Percentiles rank a stretch among this genome's conserved stretches.
Evolutionary conservation across 2,888 invertebrate species (phyloP).

Genomic region (Agrochola macilenta): DNA sequence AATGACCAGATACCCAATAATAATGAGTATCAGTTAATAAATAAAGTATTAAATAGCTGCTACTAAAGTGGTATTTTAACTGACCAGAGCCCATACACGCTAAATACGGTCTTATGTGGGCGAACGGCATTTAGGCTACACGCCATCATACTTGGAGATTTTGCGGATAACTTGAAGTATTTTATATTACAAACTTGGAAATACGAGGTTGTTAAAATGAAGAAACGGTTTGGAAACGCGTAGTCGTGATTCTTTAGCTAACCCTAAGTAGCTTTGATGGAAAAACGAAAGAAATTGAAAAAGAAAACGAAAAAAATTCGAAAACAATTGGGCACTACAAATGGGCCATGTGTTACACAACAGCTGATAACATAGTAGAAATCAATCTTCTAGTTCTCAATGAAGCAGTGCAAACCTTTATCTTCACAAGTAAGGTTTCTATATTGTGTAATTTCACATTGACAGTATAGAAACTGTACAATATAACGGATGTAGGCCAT

Average conservation of each 20-base stretch:
- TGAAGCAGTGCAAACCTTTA: slow-evolving; percentile 42
- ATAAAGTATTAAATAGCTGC: slow-evolving; percentile 55
- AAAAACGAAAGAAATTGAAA: slow-evolving; percentile 28
- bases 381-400: slow-evolving; percentile 15
- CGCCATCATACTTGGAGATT: slow-evolving; percentile 76
- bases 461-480: slow-evolving; percentile 55
- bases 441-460: slow-evolving; percentile 60
- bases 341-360: slow-evolving; percentile 3
- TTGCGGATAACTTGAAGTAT: slow-evolving; percentile 79
- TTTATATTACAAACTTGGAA: slow-evolving; percentile 79
- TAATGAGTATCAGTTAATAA: slow-evolving; percentile 37
- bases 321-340: slow-evolving; percentile 24
- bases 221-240: slow-evolving; percentile 53
- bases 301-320: slow-evolving; percentile 3
- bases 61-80: slow-evolving; percentile 68
- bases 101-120: slow-evolving; percentile 83
- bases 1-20: slow-evolving; percentile 6
- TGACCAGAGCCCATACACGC: slow-evolving; percentile 78
- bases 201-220: slow-evolving; percentile 73
- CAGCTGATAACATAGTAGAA: slow-evolving; percentile 29
- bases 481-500: slow-evolving; percentile 45
- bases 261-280: slow-evolving; percentile 2
- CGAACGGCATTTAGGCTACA: slow-evolving; percentile 83
- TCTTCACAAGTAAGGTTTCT: slow-evolving; percentile 47
- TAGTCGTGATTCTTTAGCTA: slow-evolving; percentile 40